phyloP scores from a whole-genome alignment of 2,113 vertebrate genomes.

The Rhegmatorhina hoffmannsi region DNA sequence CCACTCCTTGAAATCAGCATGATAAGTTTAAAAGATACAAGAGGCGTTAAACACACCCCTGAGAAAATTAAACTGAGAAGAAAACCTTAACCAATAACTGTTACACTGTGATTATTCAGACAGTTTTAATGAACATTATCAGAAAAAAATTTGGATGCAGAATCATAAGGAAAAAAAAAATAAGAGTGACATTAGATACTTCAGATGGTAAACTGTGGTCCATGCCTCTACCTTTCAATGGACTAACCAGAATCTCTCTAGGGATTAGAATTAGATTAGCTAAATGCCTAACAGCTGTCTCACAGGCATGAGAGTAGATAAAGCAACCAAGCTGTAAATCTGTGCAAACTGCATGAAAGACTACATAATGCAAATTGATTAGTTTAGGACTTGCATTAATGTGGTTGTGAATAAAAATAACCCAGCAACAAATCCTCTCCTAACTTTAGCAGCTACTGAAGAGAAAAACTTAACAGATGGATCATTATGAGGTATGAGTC shows the following conservation, averaged over 20 bases:
- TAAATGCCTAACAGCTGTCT: slow-evolving; percentile 78
- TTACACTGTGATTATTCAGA: neutral
- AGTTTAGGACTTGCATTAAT: slow-evolving; percentile 76
- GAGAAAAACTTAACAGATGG: slow-evolving; percentile 72
- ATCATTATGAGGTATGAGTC: slow-evolving; percentile 66
- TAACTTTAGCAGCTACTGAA: slow-evolving; percentile 82
- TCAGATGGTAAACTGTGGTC: neutral
- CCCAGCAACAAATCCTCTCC: slow-evolving; percentile 78
- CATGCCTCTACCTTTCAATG: slow-evolving; percentile 26
- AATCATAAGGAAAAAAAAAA: neutral
- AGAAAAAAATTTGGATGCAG: neutral
- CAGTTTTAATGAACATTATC: neutral
- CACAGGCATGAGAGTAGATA: slow-evolving; percentile 71
- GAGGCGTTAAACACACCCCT: neutral
- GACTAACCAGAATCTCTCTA: slow-evolving; percentile 39
- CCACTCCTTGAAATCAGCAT: neutral
- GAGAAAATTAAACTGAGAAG: slow-evolving; percentile 40
- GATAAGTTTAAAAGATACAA: neutral
- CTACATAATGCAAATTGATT: slow-evolving; percentile 77
- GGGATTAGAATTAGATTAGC: slow-evolving; percentile 75
- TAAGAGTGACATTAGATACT: neutral
- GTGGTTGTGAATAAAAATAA: slow-evolving; percentile 78
- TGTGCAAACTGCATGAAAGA: slow-evolving; percentile 72
- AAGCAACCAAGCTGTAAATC: slow-evolving; percentile 78
- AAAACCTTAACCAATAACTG: neutral